Evolutionary conservation across 2,888 invertebrate species (phyloP).

Genomic region (Baccha elongata): DNA sequence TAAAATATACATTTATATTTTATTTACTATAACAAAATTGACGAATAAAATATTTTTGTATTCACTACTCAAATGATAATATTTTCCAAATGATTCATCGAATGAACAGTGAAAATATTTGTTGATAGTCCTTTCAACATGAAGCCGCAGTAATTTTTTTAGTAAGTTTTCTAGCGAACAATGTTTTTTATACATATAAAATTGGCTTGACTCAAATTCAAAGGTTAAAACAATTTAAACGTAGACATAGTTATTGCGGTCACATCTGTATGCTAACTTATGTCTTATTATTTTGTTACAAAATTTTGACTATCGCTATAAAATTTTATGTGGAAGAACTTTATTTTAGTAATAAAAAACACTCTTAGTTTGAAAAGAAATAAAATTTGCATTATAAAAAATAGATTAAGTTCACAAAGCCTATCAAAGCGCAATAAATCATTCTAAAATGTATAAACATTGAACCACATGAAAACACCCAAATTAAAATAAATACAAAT

Average conservation of each 20-base stretch:
- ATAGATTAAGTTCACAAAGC: neutral
- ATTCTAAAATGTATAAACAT: conserved; percentile 47
- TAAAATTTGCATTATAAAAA: neutral
- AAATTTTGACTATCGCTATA: conserved; percentile 52
- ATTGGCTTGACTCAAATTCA: neutral
- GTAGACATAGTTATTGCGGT: neutral
- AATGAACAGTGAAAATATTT: too few relatives aligned
- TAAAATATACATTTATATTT: too few relatives aligned
- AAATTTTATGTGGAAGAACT: conserved; percentile 43
- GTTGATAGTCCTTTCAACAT: too few relatives aligned
- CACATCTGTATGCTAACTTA: neutral
- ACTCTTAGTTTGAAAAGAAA: neutral
- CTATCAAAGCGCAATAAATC: conserved; percentile 24
- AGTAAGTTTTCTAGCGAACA: too few relatives aligned
- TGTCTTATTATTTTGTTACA: neutral
- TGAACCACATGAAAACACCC: conserved; percentile 20
- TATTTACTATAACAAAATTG: too few relatives aligned
- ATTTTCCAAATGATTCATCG: too few relatives aligned
- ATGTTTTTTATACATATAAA: neutral
- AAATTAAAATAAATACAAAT: neutral
- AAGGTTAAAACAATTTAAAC: neutral
- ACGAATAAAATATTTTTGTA: too few relatives aligned
- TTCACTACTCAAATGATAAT: too few relatives aligned
- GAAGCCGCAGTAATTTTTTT: too few relatives aligned
- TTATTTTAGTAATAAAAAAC: neutral